phyloP scores from a whole-genome alignment of 2,888 invertebrate species.

The Cephonodes hylas region DNA sequence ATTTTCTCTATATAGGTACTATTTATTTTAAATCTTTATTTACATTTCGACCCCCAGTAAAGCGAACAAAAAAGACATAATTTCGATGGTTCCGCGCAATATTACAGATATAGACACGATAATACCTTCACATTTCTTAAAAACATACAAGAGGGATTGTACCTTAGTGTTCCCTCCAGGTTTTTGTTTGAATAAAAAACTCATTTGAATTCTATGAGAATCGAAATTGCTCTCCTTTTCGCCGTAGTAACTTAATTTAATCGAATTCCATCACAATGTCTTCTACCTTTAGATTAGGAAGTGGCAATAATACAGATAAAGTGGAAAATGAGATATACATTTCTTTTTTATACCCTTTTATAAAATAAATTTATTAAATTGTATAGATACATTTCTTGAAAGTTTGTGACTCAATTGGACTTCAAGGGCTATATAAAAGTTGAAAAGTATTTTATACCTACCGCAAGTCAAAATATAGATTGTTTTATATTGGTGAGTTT shows the following conservation, averaged over 20 bases:
- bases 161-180: slow-evolving; percentile 67
- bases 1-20: too few species aligned
- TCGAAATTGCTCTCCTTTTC: slow-evolving; percentile 76
- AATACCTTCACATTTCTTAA: slow-evolving; percentile 45
- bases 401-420: too few species aligned
- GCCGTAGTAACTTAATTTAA: slow-evolving; percentile 79
- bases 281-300: slow-evolving; percentile 66
- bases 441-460: too few species aligned
- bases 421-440: too few species aligned
- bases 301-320: slow-evolving; percentile 45
- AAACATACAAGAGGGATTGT: slow-evolving; percentile 57
- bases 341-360: slow-evolving; percentile 16
- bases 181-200: slow-evolving; percentile 76
- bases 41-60: too few species aligned
- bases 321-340: slow-evolving; percentile 33
- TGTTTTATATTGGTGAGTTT: too few species aligned
- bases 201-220: slow-evolving; percentile 80
- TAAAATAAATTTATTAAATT: not conserved
- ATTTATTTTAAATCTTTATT: too few species aligned
- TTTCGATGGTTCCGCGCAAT: not conserved
- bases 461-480: too few species aligned
- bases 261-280: slow-evolving; percentile 71
- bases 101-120: not conserved
- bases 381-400: too few species aligned
- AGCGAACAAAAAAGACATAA: too few species aligned